Base-by-base conservation (phyloP, 2,888 invertebrate species). In the Craniophora ligustri region DNA sequence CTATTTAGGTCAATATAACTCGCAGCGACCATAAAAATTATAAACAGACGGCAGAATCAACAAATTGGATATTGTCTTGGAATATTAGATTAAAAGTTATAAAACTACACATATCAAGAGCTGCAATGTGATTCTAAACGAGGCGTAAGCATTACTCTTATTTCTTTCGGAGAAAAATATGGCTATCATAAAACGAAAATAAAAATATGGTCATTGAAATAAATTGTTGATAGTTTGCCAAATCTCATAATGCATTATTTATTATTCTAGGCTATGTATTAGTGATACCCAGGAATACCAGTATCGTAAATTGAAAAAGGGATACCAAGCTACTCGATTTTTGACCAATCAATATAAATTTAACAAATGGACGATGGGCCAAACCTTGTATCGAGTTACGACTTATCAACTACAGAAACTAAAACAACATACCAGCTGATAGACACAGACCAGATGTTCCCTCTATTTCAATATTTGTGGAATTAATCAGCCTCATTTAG, bases 1-100 rank as follows among this genome's bases (percentile, higher is more conserved):
- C 78, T 87, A 92, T 91, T 91, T 87, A 82, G 92, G 92, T 92
- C 91, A 92, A 85, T 86, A 86, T 82, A 84, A 85, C 84, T 82
- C 80, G 72, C 72, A 69, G 59, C 78, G 79, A 67, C 78, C 79
- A 87, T 90, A 89, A 88, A 86, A 88, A 88, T 85, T 83, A 87
- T 78, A 82, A 81, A 82, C 71, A 58, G 46, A 31, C 62, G 40
- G 18, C 47, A 53, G 56, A 66, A 55, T 57, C 39, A 57, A 46
- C 55, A 35, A 49, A 58, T 57, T 70, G 42, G 46, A 39, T 35
- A 55, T 55, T 51, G 40, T 66, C 51, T 63, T 54, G 48, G 16
- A 38, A 38, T 28, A 49, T 36, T 57, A 11, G 15, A 53, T 30
- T 10, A n/a, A 48, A 41, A n/a, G n/a, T 47, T 11, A 39, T 26